Evolutionary conservation across 2,797 vertebrate species (phyloP).

Genomic region (Mormyrus proboscirostris): DNA sequence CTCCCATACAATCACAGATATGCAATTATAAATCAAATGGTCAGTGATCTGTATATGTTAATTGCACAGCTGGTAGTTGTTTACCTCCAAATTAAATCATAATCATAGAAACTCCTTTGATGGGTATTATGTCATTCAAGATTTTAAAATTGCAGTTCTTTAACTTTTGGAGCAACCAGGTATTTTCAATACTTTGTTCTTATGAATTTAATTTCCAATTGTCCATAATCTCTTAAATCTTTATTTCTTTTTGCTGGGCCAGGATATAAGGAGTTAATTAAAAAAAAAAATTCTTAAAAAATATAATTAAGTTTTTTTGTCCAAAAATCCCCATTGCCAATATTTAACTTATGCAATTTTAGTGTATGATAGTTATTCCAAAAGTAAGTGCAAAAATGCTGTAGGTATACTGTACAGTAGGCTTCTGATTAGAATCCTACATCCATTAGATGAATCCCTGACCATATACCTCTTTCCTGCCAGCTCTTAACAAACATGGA

Average conservation of each 20-base stretch:
- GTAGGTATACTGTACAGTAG: background rate
- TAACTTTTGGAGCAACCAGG: background rate
- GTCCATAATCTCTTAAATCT: background rate
- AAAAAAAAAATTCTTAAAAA: background rate
- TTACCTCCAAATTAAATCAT: background rate
- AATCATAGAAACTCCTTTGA: background rate
- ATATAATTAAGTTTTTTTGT: background rate
- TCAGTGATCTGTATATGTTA: background rate
- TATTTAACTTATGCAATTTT: background rate
- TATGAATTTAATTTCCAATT: background rate
- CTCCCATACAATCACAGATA: background rate
- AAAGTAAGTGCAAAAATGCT: background rate
- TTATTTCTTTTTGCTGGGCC: background rate
- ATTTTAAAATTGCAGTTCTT: background rate
- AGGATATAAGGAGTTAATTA: background rate
- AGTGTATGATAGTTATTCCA: background rate
- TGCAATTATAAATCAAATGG: background rate
- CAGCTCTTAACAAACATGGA: background rate
- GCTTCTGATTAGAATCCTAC: background rate
- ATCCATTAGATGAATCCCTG: constrained; percentile 8
- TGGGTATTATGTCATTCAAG: background rate
- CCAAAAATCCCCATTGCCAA: background rate
- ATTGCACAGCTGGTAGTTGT: background rate
- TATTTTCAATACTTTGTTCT: background rate
- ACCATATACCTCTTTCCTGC: background rate